Evolutionary conservation across 2,888 invertebrate species (phyloP), one percentile per base, ranked within the genome.

Genomic region (Lottia scabra): DNA sequence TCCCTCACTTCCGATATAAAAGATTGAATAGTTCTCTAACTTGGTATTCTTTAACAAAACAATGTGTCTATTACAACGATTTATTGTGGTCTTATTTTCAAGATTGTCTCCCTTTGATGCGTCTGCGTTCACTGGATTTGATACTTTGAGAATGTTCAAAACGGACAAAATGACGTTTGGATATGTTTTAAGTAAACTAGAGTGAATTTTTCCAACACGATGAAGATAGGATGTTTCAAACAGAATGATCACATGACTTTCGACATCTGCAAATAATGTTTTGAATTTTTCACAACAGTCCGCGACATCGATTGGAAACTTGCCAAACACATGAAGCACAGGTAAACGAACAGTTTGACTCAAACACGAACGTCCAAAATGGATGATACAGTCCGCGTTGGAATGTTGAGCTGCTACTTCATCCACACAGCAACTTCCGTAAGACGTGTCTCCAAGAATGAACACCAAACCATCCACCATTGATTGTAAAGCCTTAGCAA

Each of bases 371-470:
- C 94, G 94, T 0, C 98, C 98, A 90, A 95, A 98, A 89, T 99
- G 98, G 70, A 99, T 92, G 2, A 98, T 91, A 44, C 94, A 93
- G 90, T 98, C 95, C 0, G 95, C 94, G 72, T 93, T 91, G 8
- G 96, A 93, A 89, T 98, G 98, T 88, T 95, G 93, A 0, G 97
- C 96, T 1, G 97, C 95, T 45, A 97, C 93, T 84, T 95, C 94
- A 89, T 97, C 96, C 2, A 96, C 93, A 88, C 97, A 97, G 89
- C 96, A 97, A 88, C 96, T 96, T 80, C 96, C 96, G 89, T 96
- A 97, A 0, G 96, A 94, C 12, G 96, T 96, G 85, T 98, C 97
- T 2, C 95, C 97, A 71, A 98, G 91, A 82, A 97, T 93, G 84
- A 94, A 97, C 1, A 87, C 77, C 63, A 68, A 91, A 48, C 92